Percentiles rank a stretch among this genome's conserved stretches.
Evolutionary conservation across 2,797 vertebrate genomes (phyloP).

Genomic region (Huso huso): DNA sequence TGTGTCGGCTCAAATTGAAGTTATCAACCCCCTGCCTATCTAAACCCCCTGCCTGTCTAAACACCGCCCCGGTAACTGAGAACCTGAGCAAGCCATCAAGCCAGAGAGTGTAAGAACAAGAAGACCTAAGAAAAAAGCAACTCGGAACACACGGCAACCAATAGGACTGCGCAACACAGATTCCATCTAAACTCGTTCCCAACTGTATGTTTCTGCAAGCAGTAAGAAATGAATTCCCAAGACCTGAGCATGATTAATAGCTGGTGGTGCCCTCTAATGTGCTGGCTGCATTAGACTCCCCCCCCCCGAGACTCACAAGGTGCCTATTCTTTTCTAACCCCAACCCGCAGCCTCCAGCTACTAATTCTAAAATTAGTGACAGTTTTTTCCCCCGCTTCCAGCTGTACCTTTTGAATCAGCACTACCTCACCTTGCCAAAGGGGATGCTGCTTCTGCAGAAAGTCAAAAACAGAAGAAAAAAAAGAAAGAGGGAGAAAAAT

Average conservation of each 20-base stretch:
- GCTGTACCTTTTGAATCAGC: conserved; percentile 7
- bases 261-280: neutral
- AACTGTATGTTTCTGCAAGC: no score
- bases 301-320: neutral
- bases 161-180: no score
- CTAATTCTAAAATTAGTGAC: conserved; percentile 16
- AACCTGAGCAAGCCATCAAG: no score
- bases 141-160: no score
- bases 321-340: neutral
- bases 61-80: no score
- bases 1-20: no score
- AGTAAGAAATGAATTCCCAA: conserved; percentile 7
- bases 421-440: conserved; percentile 14
- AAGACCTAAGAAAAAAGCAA: no score
- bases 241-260: conserved; percentile 18
- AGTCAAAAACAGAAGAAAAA: neutral
- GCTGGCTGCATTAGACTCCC: neutral
- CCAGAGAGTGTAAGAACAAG: no score
- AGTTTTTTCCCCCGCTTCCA: neutral
- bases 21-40: no score
- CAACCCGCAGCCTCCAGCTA: conserved; percentile 6
- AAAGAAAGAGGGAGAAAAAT: neutral
- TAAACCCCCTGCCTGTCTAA: no score
- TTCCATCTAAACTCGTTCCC: no score
- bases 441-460: neutral